Evolutionary conservation across 2,888 invertebrate genomes (phyloP), one percentile per base, ranked within the genome.

Genomic region (Ophonus ardosiacus): DNA sequence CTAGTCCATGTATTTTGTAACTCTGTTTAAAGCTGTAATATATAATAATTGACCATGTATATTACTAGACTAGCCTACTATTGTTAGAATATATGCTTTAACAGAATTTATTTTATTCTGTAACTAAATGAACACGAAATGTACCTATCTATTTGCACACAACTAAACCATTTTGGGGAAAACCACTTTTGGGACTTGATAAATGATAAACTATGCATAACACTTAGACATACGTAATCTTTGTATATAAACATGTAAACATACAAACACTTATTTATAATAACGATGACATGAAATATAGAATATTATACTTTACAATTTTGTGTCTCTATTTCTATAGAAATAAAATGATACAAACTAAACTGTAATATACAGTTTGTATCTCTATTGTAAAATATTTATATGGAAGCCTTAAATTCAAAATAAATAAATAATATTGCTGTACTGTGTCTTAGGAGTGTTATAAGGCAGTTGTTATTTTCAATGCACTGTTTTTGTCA

Each of bases 391-490:
- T 74, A 40, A 76, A 43, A 84, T 68, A 68, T 68, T 68, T 68
- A 38, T n/a, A 84, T 84, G 78, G 61, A 84, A 84, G 84, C 84
- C 78, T 78, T 78, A 79, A 65, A 38, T 61, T 18, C 63, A 61
- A 84, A 65, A 78, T 51, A 51, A 84, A 78, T 79, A 51, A 31
- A 40, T 15, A 59, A 74, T 83, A 83, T 83, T 76, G 74, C 83
- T 76, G 61, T 76, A 61, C 74, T 82, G 68, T 81, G 43, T 51
- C 43, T 79, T 78, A 78, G 61, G 61, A 84, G 84, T 84, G 76
- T 83, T 43, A 68, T 84, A 84, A 84, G 84, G 84, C 84, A 84
- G 84, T 84, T 84, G 65, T 84, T 38, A 76, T 24, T 68, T 82
- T 83, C 83, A 83, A 83, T 83, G 82, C 82, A 83, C 82, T 83